Base-by-base conservation (phyloP, 2,888 invertebrate genomes). In the Epistrophe eligans region DNA sequence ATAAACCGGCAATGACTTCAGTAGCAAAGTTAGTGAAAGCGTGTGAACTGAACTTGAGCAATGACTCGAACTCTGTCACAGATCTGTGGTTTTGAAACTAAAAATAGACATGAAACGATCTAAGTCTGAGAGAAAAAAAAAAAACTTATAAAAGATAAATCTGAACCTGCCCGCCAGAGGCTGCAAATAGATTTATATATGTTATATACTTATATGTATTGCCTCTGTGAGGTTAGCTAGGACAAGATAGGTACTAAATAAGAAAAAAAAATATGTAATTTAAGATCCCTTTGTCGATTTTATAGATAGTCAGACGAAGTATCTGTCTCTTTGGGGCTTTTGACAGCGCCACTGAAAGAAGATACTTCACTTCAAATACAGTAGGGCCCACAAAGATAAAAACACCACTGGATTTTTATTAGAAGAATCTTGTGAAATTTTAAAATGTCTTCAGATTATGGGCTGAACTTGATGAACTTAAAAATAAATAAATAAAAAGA, bases 1-100 rank as follows among this genome's bases (percentile, higher is more conserved):
- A 55, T 57, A 40, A 58, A 70, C 45, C 35, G 79, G 62, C 79
- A 71, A 79, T 77, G 84, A 77, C 84, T 72, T 77, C 84, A 80
- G 84, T 85, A 89, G 66, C 50, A 35, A 43, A 43, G 90, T 88
- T 90, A 92, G 91, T 92, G 92, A 92, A 92, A 92, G 92, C 92
- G 92, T 92, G 92, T 91, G 92, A 92, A 92, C 91, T 91, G 90
- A 91, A 91, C 91, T 91, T 90, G 90, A 91, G 89, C 83, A 88
- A 88, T 84, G 81, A 79, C 81, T 82, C 74, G 58, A 35, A 35
- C 72, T 79, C 74, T 71, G 81, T 79, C 84, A 79, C 71, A 79
- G 79, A 71, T 57, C 55, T 85, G 85, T 71, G 85, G 85, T 74
- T 85, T 85, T 85, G 71, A 81, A 74, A 79, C 85, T 85, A 81